Base-by-base conservation (phyloP, 2,113 vertebrate genomes). In the Notarius lentiginosus region DNA sequence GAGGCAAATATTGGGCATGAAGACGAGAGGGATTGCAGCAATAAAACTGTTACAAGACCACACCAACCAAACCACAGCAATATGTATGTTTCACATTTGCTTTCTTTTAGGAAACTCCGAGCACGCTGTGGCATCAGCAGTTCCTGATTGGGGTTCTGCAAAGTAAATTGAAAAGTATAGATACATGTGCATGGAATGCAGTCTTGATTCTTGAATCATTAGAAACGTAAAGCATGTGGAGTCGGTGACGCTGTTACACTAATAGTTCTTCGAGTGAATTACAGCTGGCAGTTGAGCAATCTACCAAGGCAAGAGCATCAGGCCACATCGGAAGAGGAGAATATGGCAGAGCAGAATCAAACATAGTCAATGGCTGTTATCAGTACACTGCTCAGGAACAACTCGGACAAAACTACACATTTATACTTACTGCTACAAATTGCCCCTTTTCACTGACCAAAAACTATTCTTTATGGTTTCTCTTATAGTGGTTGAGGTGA, bases 111-210 rank as follows among this genome's bases (percentile, higher is more conserved):
- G 47, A 87, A 63, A 47, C 58, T 22, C 66, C 14, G 79, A 68
- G 91, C 75, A 84, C 84, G 84, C 90, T 93, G 86, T 92, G 55
- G n/a, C 24, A 41, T 61, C 22, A 87, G 86, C 86, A 82, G 79
- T 56, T 82, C 47, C 86, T 83, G 70, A 76, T 66, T 63, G 27
- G 66, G 79, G 68, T 79, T 87, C 73, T 80, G 56, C 77, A 72
- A 86, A 61, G 68, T 55, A 27, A 34, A 61, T 2, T 83, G 68
- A 72, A 86, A 83, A 83, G 87, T 91, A 89, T 87, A 88, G 90
- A 87, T 91, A 92, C 92, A 92, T 93, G 94, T 92, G 93, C 86
- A 91, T 91, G 92, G 93, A 94, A 95, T 93, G 93, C 93, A 93
- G 89, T 93, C 88, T 90, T 91, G 87, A 87, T 49, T 84, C 66